Evolutionary conservation across 2,797 vertebrate species (phyloP), one percentile per base, ranked within the genome.

Genomic region (Acanthopagrus latus): DNA sequence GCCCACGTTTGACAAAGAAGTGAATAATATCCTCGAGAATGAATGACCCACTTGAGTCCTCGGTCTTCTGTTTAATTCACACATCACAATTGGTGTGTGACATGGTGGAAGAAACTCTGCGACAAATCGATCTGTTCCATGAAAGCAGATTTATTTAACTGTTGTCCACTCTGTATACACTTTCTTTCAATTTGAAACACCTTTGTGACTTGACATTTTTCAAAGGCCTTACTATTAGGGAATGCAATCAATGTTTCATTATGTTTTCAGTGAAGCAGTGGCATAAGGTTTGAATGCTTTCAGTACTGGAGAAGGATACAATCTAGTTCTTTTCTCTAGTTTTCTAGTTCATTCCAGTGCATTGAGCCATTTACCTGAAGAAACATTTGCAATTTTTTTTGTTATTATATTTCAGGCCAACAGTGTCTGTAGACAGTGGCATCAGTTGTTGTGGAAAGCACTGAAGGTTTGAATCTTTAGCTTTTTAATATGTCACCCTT

Each of bases 161-260:
- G 29, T 60, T 57, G 46, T 54, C 48, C 4, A 0, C 13, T 69
- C 52, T 13, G 27, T 76, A 48, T 57, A 69, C 20, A 57, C 48
- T 71, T 76, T 78, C 38, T 52, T 66, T 78, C 23, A 56, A 25
- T 50, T 62, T 23, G 43, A 82, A 86, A 62, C 64, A 72, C 74
- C 66, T 72, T 67, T 76, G 79, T 71, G 71, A 72, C 66, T 64
- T 88, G 76, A 85, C 86, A 85, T 89, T 88, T 89, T 72, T 64
- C 20, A 90, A 88, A 84, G 60, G 79, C 67, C 79, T 64, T 52
- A 68, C 59, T 18, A 18, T 73, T 71, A 41, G 50, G 74, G 69
- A 72, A 76, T 67, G 25, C 59, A 82, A 83, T 89, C 78, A 73
- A 64, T 82, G 69, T 82, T 82, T 83, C 55, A 76, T 77, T 75